Conservation (phyloP, 2,888 invertebrate genomes). For the Ptychoptera albimana region DNA sequence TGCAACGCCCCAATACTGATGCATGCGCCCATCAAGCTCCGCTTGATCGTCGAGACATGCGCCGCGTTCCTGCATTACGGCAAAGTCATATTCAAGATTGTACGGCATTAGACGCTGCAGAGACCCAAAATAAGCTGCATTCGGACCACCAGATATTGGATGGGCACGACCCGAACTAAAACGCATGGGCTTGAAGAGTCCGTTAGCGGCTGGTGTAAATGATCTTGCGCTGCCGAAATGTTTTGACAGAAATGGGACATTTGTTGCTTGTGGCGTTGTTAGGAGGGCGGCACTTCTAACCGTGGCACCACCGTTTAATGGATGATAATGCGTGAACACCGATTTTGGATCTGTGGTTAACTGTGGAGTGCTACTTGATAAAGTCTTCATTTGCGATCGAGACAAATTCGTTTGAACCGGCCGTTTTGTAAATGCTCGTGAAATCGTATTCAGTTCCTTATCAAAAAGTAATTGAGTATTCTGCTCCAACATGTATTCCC, state of each 20-base stretch:
- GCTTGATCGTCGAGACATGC: constrained; percentile 47
- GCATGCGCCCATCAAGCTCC: constrained; percentile 70
- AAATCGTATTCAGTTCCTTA: constrained; percentile 69
- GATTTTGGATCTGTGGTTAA: constrained; percentile 18
- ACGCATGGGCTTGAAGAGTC: constrained; percentile 36
- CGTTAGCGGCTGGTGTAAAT: constrained; percentile 44
- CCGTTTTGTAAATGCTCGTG: constrained; percentile 40
- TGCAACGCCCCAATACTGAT: constrained; percentile 82
- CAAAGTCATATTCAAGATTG: constrained; percentile 68
- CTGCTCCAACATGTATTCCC: constrained; percentile 87
- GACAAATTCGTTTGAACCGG: constrained; percentile 22
- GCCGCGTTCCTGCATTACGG: constrained; percentile 62
- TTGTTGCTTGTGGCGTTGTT: constrained; percentile 4
- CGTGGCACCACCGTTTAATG: constrained; percentile 13
- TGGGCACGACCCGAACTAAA: constrained; percentile 36
- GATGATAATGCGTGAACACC: constrained; percentile 8
- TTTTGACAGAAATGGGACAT: constrained; percentile 44
- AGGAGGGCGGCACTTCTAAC: constrained; percentile 18
- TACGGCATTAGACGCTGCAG: constrained; percentile 72
- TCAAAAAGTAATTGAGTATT: constrained; percentile 78
- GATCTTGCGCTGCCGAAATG: constrained; percentile 69
- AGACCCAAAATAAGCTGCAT: constrained; percentile 77
- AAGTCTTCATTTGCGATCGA: constrained; percentile 32
- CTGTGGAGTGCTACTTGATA: constrained; percentile 56
- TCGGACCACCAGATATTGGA: constrained; percentile 51